Evolutionary conservation across 2,797 vertebrate genomes (phyloP), one percentile per base, ranked within the genome.

Genomic region (Gymnoscopelus microlampas): DNA sequence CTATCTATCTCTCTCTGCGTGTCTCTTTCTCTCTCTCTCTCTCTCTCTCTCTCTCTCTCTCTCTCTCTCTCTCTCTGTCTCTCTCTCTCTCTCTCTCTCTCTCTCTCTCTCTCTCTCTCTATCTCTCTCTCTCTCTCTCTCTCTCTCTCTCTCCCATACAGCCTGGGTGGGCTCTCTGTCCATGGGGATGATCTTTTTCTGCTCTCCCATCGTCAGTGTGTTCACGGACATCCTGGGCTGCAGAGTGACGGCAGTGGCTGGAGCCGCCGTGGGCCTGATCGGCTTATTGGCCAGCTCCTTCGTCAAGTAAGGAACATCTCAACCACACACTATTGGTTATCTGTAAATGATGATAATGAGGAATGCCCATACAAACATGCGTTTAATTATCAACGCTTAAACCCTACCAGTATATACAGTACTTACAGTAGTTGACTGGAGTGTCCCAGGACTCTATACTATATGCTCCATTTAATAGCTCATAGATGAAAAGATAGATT

Each of bases 131-230:
- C 5, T 84, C 23, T 26, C n/a, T 58, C 19, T 44, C 48, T 54
- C 4, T 84, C 13, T 58, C 10, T 14, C 62, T 62, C 57, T 79
- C 3, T 84, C 87, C 80, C 70, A 44, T 86, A 57, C 94, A 99
- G 98, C 98, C 0, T 97, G 94, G 97, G 97, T 98, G 64, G 93
- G 92, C 82, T 99, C 97, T 29, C 93, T 99, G 47, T 96, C 95
- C 54, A 99, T 99, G 96, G 98, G 97, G 3, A 97, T 99, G 96
- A 97, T 99, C 87, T 99, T 99, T 93, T 96, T 98, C 91, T 98
- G 96, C 83, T 98, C 97, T 50, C 98, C 97, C 1, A 95, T 98
- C 58, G 97, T 96, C 90, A 98, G 97, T 54, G 68, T 98, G 82
- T 97, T 98, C 93, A 98, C 97, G 0, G 97, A 99, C 84, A 68